These are phyloP conservation scores for Clarias fuscus DNA, from an alignment of 2,797 vertebrate species.

Conservation along the genomic window DNA sequence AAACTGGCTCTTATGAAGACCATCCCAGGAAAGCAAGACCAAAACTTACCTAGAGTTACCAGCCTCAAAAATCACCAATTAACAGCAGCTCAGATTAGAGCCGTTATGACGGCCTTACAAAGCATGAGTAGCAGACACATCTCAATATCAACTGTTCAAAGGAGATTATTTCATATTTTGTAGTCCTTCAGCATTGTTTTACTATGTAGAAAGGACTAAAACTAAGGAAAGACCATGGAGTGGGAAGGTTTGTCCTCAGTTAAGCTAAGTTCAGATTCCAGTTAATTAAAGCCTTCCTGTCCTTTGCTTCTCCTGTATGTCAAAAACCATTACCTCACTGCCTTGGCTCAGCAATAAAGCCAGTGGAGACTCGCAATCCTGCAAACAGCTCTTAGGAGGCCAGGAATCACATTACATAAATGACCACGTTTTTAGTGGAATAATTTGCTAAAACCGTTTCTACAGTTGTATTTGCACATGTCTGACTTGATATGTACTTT, in stretches of 20 bases:
- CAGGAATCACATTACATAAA: not conserved
- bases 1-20: too few relatives aligned
- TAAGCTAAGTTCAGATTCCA: constrained; percentile 27
- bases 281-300: constrained; percentile 41
- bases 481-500: not conserved
- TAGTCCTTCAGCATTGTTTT: too few relatives aligned
- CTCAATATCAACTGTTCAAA: too few relatives aligned
- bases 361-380: not conserved
- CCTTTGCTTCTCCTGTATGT: constrained; percentile 27
- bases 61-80: too few relatives aligned
- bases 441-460: not conserved
- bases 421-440: not conserved
- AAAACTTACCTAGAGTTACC: too few relatives aligned
- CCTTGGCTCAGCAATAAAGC: constrained; percentile 9
- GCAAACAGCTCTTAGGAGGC: constrained; percentile 7
- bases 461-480: not conserved
- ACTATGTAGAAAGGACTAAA: too few relatives aligned
- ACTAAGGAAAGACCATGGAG: too few relatives aligned
- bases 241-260: not conserved
- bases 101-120: too few relatives aligned
- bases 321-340: constrained; percentile 36
- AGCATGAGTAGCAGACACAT: too few relatives aligned
- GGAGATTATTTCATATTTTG: too few relatives aligned
- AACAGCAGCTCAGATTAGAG: too few relatives aligned
- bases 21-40: too few relatives aligned